Evolutionary conservation across 2,797 vertebrate genomes (phyloP), one percentile per base, ranked within the genome.

Genomic region (Lagodon rhomboides): DNA sequence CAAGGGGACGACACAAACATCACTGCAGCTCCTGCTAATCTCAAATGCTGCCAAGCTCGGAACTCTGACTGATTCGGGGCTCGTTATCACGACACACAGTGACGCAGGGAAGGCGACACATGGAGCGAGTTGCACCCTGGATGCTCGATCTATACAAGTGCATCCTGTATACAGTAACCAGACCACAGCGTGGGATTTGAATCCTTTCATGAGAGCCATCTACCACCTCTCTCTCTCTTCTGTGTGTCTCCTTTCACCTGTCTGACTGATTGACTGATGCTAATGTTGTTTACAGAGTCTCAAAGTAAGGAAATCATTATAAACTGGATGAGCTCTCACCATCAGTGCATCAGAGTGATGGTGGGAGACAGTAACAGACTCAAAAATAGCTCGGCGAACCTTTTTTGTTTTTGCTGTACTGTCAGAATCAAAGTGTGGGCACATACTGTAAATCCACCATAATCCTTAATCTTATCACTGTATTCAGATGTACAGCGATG

Each of bases 221-320:
- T 17, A 60, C 11, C 23, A 1, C 22, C 44, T 43, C 27, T 30
- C 22, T 15, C 46, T 50, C n/a, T 22, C 18, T 34, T 18, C 38
- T 27, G 12, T n/a, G 18, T 18, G 22, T 64, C 41, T 49, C 23
- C 25, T 64, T 55, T 65, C 51, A 53, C 51, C 56, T 47, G 68
- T 41, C 53, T 47, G 55, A 23, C 56, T 23, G 63, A 67, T 17
- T 49, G 75, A 78, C 47, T 65, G 53, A 83, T 46, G 38, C 41
- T 73, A 70, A 85, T 87, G 79, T 70, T 78, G 79, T 79, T 77
- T 75, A 64, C 58, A 0, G 17, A 64, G 27, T 44, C 51, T 25
- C 38, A 69, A 60, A 67, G 47, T 56, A 68, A 74, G 49, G 27
- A 81, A 77, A 84, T 80, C 50, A 1, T 67, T 82, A 65, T 64